Evolutionary conservation across 2,797 vertebrate species (phyloP), one percentile per base, ranked within the genome.

Genomic region (Pipistrellus nathusii): DNA sequence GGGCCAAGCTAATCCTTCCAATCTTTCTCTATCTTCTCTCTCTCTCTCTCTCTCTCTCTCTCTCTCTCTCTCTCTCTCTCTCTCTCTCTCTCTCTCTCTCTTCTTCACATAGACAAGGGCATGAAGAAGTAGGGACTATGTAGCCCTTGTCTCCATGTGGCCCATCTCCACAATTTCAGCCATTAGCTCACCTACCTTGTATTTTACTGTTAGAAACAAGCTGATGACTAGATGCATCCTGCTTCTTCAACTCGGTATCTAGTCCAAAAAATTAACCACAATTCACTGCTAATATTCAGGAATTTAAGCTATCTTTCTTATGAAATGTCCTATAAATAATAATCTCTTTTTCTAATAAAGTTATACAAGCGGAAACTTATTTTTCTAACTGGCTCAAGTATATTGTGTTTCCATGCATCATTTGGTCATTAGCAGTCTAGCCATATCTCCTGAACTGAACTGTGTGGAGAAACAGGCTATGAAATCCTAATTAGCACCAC

Each of bases 271-370:
- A 68, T 15, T 35, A 44, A 80, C 69, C 77, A 32, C 25, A 64
- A 72, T 41, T 76, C 73, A 69, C 55, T 35, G 62, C 1, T 53
- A 32, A 46, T 32, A n/a, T 32, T 35, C 8, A 85, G 32, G 30
- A 88, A 90, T 59, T 14, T 48, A 94, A 92, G 32, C 6, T 77
- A 10, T 55, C 89, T 87, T 85, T 77, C 69, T 53, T 69, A 8
- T 53, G 8, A 90, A 32, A 78, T 51, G 41, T 88, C 55, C 66
- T 66, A 12, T 10, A 35, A 85, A 53, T 12, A 2, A 44, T 55
- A 5, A 35, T 41, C 35, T 62, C 6, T 78, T 81, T 71, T 76
- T 53, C n/a, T 44, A 86, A 21, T 66, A 12, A 66, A 90, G 46
- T 69, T 93, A 41, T 4, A 41, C 18, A 92, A 64, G 21, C 66